phyloP scores from a whole-genome alignment of 53 echinoderm and acorn worm genomes.

The Pentamera pediparva region DNA sequence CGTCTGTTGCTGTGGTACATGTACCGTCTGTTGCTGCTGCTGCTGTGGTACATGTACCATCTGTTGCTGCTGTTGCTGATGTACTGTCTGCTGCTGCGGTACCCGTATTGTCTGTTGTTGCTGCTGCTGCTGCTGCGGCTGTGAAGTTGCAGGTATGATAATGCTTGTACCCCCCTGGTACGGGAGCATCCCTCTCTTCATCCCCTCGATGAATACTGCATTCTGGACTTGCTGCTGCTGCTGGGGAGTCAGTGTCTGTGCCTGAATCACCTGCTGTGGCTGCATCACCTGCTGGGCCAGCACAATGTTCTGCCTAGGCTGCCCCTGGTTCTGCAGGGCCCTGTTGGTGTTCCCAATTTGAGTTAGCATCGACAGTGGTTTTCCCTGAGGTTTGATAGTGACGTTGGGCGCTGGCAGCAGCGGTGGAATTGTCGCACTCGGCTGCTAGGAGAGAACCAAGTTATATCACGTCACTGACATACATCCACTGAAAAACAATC shows the following conservation, averaged over 20 bases:
- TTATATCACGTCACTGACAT: too few relatives aligned
- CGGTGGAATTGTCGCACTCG: too few relatives aligned
- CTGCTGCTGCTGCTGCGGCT: background rate
- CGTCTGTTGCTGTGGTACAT: conserved; percentile 33
- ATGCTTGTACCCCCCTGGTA: background rate
- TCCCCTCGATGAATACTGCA: background rate
- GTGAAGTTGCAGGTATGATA: background rate
- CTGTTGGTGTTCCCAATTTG: too few relatives aligned
- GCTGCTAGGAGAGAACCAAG: too few relatives aligned
- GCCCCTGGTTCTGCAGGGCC: too few relatives aligned
- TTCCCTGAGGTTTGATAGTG: too few relatives aligned
- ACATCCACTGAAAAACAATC: too few relatives aligned
- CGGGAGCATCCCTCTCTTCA: background rate
- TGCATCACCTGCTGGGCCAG: background rate
- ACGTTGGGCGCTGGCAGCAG: too few relatives aligned
- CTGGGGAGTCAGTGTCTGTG: background rate
- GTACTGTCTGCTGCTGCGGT: conserved; percentile 20
- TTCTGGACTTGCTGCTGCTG: background rate
- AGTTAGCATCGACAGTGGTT: too few relatives aligned
- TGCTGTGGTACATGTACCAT: background rate
- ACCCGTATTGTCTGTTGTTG: background rate
- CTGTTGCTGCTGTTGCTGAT: conserved; percentile 45
- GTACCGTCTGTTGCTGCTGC: background rate
- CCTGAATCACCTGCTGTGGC: conserved; percentile 1
- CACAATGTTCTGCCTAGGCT: background rate